Evolutionary conservation across 1,140 invertebrate species (phyloP), one percentile per base, ranked within the genome.

Genomic region (Bombyx mori): DNA sequence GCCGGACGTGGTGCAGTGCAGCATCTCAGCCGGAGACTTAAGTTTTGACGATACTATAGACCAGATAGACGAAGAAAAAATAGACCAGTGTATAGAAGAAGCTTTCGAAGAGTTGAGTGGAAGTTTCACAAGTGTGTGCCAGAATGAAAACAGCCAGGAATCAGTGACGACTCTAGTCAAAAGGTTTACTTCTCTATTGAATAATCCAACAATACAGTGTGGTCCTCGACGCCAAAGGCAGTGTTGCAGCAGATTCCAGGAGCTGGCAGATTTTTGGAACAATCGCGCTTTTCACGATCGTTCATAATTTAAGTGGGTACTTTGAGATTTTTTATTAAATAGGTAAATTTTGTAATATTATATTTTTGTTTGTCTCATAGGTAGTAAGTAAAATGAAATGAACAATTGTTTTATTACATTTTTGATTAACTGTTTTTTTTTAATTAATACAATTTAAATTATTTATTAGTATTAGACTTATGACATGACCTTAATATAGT

Each of bases 211-310:
- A 0, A 52, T 76, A 6, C 65, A 66, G 6, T 73, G 70, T 43
- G 79, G 62, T 56, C 72, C 77, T 3, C 68, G 73, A 47, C 71
- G 73, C 50, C 58, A 66, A 43, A 58, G 71, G 8, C 55, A 75
- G 57, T 78, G 82, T 61, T 67, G 71, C 60, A 71, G 71, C 3
- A 83, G 73, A 45, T 83, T 85, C 54, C 76, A 66, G 56, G 74
- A 82, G 26, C 70, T 83, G 26, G 71, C 79, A 0, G 79, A 82
- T 10, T 83, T 82, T 67, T 86, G 82, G 80, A 76, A 70, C 54
- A 79, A 62, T 54, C 69, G 65, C 5, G 68, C 72, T 0, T 68
- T 68, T 55, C 70, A 71, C 52, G 48, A 56, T 43, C 18, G 26
- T 8, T 22, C 26, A 7, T 5, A 8, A 47, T 8, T 6, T 47